These are phyloP conservation scores for Chaunax sp. DNA, from an alignment of 2,797 vertebrate species.

Conservation along the genomic window DNA sequence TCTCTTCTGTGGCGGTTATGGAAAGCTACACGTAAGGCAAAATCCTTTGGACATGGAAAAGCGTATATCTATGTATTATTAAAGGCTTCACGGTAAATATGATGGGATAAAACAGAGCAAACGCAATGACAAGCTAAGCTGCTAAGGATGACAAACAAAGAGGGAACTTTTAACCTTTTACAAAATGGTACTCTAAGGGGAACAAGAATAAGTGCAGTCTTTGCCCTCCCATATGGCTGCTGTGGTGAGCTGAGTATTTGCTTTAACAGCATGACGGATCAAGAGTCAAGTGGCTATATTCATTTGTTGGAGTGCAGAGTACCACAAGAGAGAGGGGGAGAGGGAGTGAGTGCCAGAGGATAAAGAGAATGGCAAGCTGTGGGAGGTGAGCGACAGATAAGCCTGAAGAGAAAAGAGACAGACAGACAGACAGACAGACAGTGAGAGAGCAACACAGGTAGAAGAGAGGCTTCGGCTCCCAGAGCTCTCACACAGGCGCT, in stretches of 20 bases:
- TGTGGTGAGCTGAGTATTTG: constrained; percentile 57
- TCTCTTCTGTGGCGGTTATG: not conserved
- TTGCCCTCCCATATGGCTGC: constrained; percentile 35
- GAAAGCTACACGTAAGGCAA: not conserved
- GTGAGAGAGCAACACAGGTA: constrained; percentile 30
- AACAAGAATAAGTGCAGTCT: constrained; percentile 35
- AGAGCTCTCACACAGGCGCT: constrained; percentile 65
- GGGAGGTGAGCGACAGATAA: constrained; percentile 56
- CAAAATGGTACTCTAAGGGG: constrained; percentile 42
- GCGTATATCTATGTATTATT: not conserved
- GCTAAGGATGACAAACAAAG: constrained; percentile 40
- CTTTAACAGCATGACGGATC: constrained; percentile 61
- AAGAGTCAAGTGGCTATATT: constrained; percentile 75
- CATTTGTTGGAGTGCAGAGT: constrained; percentile 66
- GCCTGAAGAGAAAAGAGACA: constrained; percentile 45
- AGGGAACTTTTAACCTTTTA: constrained; percentile 40
- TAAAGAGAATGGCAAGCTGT: constrained; percentile 59
- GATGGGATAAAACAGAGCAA: constrained; percentile 18
- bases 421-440: constrained; percentile 36
- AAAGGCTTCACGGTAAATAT: constrained; percentile 13
- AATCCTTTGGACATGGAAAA: constrained; percentile 6
- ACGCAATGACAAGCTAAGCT: constrained; percentile 16
- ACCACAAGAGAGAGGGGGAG: constrained; percentile 47
- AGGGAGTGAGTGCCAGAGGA: constrained; percentile 60
- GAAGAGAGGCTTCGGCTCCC: constrained; percentile 59